These are phyloP conservation scores for Fregata magnificens DNA, from an alignment of 2,113 vertebrate genomes.

Conservation along the genomic window DNA sequence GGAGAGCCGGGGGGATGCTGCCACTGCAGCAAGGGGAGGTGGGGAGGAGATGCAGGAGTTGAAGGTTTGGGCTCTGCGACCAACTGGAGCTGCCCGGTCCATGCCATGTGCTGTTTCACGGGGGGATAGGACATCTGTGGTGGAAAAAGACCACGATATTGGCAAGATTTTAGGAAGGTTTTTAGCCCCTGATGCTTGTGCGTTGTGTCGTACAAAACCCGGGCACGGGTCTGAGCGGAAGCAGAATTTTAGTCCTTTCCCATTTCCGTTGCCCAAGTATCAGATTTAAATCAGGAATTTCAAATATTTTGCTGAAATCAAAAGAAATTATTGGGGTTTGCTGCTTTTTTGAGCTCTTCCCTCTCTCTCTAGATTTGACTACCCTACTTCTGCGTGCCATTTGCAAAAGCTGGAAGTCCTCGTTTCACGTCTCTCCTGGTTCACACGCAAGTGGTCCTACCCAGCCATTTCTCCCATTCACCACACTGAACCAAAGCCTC, in stretches of 20 bases:
- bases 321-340: not conserved
- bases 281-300: not conserved
- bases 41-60: not conserved
- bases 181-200: rapidly evolving
- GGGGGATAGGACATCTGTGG: conserved; percentile 36
- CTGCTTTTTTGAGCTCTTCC: not conserved
- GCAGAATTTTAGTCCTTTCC: not conserved
- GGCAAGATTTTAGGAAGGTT: too few relatives aligned
- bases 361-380: not conserved
- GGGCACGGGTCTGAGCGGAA: not conserved
- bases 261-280: not conserved
- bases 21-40: conserved; percentile 20
- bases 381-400: too few relatives aligned
- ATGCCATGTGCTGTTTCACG: not conserved
- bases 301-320: not conserved
- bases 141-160: not conserved
- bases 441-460: not conserved
- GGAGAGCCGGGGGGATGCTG: not conserved
- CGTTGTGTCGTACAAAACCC: rapidly evolving
- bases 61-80: not conserved
- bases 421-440: not conserved
- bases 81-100: conserved; percentile 25
- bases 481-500: not conserved
- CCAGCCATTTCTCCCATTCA: not conserved
- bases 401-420: not conserved